Conservation (phyloP, 2,113 vertebrate genomes). For the Aphyosemion australe region DNA sequence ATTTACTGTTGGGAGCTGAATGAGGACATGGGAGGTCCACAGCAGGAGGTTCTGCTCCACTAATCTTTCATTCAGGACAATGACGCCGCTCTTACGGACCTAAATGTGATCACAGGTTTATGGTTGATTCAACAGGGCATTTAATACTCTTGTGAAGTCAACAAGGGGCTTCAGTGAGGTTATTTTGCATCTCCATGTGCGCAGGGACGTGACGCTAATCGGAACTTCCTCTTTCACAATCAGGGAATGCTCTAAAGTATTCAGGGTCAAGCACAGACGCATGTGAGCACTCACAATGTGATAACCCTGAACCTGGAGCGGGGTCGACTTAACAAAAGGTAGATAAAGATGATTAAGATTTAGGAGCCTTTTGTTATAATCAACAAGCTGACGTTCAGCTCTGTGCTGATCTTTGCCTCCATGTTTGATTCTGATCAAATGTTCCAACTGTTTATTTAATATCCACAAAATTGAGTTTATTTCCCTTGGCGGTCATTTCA, state of each 20-base stretch:
- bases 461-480: constrained; percentile 28
- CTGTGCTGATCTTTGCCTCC: constrained; percentile 1
- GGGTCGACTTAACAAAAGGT: background rate
- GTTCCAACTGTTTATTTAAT: constrained; percentile 23
- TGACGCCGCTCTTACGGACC: background rate
- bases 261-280: constrained; percentile 4
- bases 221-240: constrained; percentile 21
- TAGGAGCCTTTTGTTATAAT: background rate
- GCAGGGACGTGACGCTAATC: constrained; percentile 19
- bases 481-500: constrained; percentile 45
- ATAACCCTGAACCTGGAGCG: constrained; percentile 15
- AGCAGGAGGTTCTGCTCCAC: constrained; percentile 30
- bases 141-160: background rate
- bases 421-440: constrained; percentile 6
- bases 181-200: constrained; percentile 10
- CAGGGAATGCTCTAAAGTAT: constrained; percentile 3
- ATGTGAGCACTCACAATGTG: background rate
- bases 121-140: background rate
- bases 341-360: constrained; percentile 10
- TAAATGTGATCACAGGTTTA: background rate
- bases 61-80: constrained; percentile 10
- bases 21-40: constrained; percentile 26
- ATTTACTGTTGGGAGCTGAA: constrained; percentile 16
- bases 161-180: background rate
- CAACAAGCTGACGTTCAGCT: constrained; percentile 3